Conservation (phyloP, 2,888 invertebrate species). For the Zaprionus lineosus region DNA sequence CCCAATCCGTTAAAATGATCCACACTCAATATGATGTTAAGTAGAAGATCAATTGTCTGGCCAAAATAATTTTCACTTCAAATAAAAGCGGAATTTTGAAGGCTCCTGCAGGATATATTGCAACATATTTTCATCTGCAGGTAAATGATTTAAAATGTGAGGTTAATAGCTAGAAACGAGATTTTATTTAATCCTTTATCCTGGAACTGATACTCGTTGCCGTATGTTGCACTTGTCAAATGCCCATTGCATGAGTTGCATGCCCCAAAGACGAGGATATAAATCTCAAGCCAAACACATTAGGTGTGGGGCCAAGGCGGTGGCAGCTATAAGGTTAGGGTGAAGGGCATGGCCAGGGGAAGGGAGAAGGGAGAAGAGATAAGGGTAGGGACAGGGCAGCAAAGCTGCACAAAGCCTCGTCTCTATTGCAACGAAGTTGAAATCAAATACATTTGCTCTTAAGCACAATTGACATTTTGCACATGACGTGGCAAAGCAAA, state of each 20-base stretch:
- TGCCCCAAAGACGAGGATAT: conserved; percentile 7
- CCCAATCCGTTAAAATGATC: conserved; percentile 31
- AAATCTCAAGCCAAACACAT: conserved; percentile 40
- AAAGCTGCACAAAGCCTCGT: conserved; percentile 41
- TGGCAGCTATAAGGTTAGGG: too few species aligned
- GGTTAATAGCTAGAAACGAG: too few species aligned
- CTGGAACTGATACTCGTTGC: too few species aligned
- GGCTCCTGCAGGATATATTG: too few species aligned
- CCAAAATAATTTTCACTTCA: too few species aligned
- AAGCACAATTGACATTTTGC: conserved; percentile 75
- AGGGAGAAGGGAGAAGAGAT: neutral
- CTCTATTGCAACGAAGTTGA: conserved; percentile 49
- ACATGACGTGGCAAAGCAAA: conserved; percentile 67
- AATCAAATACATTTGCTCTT: conserved; percentile 73
- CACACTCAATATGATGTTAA: too few species aligned
- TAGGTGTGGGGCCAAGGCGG: conserved; percentile 1
- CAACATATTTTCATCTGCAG: too few species aligned
- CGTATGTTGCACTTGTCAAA: neutral
- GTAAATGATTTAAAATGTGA: too few species aligned
- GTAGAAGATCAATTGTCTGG: too few species aligned
- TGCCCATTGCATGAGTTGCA: conserved; percentile 15
- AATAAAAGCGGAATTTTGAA: too few species aligned
- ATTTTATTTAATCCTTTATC: too few species aligned
- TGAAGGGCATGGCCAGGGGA: neutral
- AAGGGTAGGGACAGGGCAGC: conserved; percentile 3